Evolutionary conservation across 1,140 invertebrate species (phyloP), one percentile per base, ranked within the genome.

Genomic region (Rhagoletis zephyria): DNA sequence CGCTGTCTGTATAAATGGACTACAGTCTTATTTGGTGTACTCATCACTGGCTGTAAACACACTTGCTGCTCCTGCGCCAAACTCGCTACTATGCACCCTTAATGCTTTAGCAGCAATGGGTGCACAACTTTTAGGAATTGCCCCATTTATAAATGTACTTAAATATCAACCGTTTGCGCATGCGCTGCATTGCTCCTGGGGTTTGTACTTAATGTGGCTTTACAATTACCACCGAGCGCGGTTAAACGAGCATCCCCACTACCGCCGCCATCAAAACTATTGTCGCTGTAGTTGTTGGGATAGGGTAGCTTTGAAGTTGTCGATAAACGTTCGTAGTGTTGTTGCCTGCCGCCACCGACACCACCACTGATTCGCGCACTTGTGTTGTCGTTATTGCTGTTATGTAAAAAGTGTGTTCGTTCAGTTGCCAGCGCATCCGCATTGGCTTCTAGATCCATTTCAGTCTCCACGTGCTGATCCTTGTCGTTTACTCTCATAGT

Each of bases 1-100:
- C 48, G 48, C 70, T 74, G 48, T 74, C n/a, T 16, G 48, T 81
- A 30, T 30, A 30, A 30, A 74, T 74, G 42, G 10, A 56, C 48
- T 81, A 81, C 48, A 81, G 74, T 81, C 74, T 81, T 81, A 81
- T 81, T 81, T 81, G 74, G 74, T 81, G 74, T 81, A 81, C 74
- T 56, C 45, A 81, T 81, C 74, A 81, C 48, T 81, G 51, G 74
- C 19, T 56, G 48, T 1, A 56, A 45, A 56, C 9, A 70, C 12
- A 70, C 67, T 56, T 56, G 51, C 51, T 10, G 51, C 2, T 56
- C 10, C 10, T 56, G 10, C 51, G 51, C 51, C 51, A 56, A 56
- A 56, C 51, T 56, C 51, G 51, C 30, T 30, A 30, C 30, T 30
- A 30, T 0, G 40, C 42, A 63, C 59, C 6, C 30, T 30, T 30